A percentile compares a stretch with the other conserved stretches of the same genome.
These are phyloP conservation scores for Dorcus hopei DNA, from an alignment of 2,888 invertebrate genomes.

Conservation along the genomic window DNA sequence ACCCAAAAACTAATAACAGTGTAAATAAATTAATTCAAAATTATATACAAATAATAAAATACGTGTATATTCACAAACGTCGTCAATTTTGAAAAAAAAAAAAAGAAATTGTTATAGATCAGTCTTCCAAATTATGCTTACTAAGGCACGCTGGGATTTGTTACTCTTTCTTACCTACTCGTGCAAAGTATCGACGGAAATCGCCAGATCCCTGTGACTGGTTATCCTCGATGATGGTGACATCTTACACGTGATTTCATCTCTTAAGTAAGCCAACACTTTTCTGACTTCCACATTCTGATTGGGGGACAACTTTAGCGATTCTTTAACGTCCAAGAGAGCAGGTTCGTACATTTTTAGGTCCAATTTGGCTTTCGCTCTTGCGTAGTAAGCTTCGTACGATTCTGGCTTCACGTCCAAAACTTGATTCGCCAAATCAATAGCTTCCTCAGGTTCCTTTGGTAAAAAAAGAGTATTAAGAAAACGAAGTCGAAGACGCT, in stretches of 20 bases:
- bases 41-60: constrained; percentile 31
- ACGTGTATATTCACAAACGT: constrained; percentile 28
- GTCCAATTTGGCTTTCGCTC: constrained; percentile 83
- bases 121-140: constrained; percentile 30
- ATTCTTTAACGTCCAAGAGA: constrained; percentile 77
- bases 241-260: constrained; percentile 65
- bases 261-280: constrained; percentile 70
- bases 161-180: constrained; percentile 30
- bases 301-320: constrained; percentile 69
- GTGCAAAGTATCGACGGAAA: constrained; percentile 47
- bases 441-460: constrained; percentile 80
- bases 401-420: constrained; percentile 80
- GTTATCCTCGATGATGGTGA: constrained; percentile 31
- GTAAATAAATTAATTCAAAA: constrained; percentile 37
- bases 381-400: constrained; percentile 89
- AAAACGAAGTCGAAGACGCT: neutral
- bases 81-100: constrained; percentile 16
- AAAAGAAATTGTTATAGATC: constrained; percentile 18
- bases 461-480: constrained; percentile 17
- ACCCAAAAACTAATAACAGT: constrained; percentile 26
- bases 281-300: constrained; percentile 70
- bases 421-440: constrained; percentile 85
- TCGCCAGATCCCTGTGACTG: constrained; percentile 40
- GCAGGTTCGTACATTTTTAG: constrained; percentile 70
- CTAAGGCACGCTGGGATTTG: constrained; percentile 2